These are phyloP conservation scores for Hapalemur alaotrensis DNA, from an alignment of 2,797 vertebrate genomes.

Conservation along the genomic window DNA sequence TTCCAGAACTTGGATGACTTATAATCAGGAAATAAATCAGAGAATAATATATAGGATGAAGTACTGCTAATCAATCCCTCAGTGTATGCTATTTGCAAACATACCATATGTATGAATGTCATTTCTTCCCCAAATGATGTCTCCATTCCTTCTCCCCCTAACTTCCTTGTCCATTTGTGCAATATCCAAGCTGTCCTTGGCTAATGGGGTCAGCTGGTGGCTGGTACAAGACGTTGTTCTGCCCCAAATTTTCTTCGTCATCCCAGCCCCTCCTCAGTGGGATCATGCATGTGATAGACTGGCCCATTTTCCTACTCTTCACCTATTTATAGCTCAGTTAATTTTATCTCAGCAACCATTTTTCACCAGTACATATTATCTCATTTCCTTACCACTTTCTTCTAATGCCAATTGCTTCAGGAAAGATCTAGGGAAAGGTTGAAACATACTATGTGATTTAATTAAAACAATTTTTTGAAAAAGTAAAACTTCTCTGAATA, in stretches of 20 bases:
- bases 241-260: neutral
- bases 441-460: neutral
- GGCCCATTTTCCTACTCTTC: neutral
- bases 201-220: neutral
- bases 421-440: neutral
- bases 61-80: neutral
- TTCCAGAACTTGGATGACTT: neutral
- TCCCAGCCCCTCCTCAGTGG: neutral
- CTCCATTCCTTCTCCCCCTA: neutral
- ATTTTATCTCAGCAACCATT: neutral
- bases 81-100: neutral
- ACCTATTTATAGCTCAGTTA: neutral
- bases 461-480: neutral
- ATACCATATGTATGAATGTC: neutral
- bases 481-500: neutral
- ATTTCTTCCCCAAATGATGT: neutral
- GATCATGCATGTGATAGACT: neutral
- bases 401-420: neutral
- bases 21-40: neutral
- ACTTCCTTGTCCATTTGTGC: neutral
- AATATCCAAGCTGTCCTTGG: neutral
- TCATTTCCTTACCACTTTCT: neutral
- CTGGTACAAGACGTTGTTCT: neutral
- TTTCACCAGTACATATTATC: neutral
- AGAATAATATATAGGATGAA: neutral